Base-by-base conservation (phyloP, 2,113 vertebrate species). In the Callopanchax toddi region DNA sequence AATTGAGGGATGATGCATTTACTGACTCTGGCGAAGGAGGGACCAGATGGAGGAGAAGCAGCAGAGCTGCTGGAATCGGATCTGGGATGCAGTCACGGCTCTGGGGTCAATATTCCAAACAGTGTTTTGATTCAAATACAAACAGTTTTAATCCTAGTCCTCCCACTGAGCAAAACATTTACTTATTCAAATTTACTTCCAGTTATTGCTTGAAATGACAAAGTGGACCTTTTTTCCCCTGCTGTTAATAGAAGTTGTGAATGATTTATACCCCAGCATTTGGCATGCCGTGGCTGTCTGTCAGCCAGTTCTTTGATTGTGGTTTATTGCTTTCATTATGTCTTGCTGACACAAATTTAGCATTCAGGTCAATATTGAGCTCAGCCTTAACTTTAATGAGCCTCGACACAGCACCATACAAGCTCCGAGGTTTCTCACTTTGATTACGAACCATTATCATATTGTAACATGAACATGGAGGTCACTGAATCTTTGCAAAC, bases 371-470 rank as follows among this genome's bases (percentile, higher is more conserved):
- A 66, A 75, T 40, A 13, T 65, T 48, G 64, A 67, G 66, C 76
- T 77, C 78, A 71, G 79, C 80, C 69, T 56, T 78, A 85, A 70
- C 72, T 79, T 65, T 82, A 82, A 85, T 88, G 81, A 82, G 79
- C 63, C 59, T 68, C 56, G 57, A 74, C 57, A 72, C 49, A 58
- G 57, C 60, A 43, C 40, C 49, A 51, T 22, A 34, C 63, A 49
- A 68, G 69, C 69, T 12, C 49, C 32, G 49, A 49, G 60, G 29
- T 55, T 68, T 53, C 55, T 68, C 62, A 73, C 76, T 85, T 86
- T 84, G 82, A 87, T 84, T 85, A 82, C 71, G 65, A 58, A 53
- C 69, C 66, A 75, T 82, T 86, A 85, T 80, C 71, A 76, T 84
- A 72, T 69, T 74, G 67, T 46, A 44, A 34, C 55, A 64, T 66